Conservation (phyloP, 2,888 invertebrate genomes). For the Mimas tiliae region DNA sequence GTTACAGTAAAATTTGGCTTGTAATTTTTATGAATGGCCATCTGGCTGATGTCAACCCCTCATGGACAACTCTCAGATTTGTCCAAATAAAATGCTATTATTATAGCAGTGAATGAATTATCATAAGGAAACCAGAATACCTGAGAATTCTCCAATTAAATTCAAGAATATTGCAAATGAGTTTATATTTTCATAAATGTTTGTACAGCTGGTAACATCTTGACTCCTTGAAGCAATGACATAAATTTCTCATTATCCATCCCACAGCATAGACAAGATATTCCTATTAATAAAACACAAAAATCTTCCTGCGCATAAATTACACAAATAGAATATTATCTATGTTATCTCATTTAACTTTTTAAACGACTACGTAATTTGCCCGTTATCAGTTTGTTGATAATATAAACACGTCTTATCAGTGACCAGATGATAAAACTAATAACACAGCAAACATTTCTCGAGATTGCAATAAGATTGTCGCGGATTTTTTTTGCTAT, state of each 20-base stretch:
- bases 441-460: constrained; percentile 35
- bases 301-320: background rate
- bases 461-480: constrained; percentile 26
- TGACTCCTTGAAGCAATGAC: background rate
- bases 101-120: too few species aligned
- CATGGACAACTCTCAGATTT: too few species aligned
- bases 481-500: constrained; percentile 33
- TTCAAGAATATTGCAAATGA: background rate
- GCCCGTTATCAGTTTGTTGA: constrained; percentile 37
- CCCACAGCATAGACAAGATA: background rate
- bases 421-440: constrained; percentile 30
- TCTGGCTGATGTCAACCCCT: too few species aligned
- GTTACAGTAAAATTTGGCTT: too few species aligned
- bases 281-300: background rate
- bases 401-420: constrained; percentile 30
- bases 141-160: too few species aligned
- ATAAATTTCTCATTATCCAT: background rate
- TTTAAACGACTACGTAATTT: constrained; percentile 32
- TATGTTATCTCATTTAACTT: background rate
- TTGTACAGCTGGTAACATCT: background rate
- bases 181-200: background rate
- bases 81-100: too few species aligned
- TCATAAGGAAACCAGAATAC: too few species aligned
- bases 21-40: too few species aligned
- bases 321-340: background rate